A percentile compares a stretch with the other conserved stretches of the same genome.
These are phyloP conservation scores for Sternotherus odoratus DNA, from an alignment of 2,797 vertebrate species.

Conservation along the genomic window DNA sequence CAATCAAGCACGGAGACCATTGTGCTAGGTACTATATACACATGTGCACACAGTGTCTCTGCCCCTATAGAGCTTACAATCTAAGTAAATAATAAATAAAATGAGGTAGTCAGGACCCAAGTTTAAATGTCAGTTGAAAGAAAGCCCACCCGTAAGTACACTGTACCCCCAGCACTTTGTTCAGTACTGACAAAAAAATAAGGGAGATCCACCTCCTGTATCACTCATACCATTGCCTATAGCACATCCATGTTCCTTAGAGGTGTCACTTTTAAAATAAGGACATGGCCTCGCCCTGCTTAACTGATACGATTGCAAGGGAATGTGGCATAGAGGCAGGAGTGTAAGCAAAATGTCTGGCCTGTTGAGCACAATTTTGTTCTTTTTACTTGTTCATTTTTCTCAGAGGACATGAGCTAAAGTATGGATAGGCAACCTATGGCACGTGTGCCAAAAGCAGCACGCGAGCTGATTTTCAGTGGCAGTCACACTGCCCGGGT, in stretches of 20 bases:
- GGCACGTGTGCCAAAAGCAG: too few species aligned
- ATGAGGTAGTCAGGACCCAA: neutral
- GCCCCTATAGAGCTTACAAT: neutral
- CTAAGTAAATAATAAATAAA: neutral
- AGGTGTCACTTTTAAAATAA: neutral
- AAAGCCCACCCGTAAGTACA: neutral
- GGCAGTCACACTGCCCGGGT: too few species aligned
- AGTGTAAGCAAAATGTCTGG: conserved; percentile 1
- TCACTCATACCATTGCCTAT: neutral
- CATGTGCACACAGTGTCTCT: neutral
- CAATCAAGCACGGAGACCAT: neutral
- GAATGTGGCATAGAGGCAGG: neutral
- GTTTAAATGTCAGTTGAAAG: neutral
- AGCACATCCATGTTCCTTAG: neutral
- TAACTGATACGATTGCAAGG: neutral
- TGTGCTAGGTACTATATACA: neutral
- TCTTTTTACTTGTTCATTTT: conserved; percentile 18
- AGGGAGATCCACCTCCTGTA: fast-evolving
- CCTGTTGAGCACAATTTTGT: neutral
- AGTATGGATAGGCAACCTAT: neutral
- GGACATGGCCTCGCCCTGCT: neutral
- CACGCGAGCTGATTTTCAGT: too few species aligned
- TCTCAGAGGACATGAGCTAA: neutral
- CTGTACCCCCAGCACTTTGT: neutral
- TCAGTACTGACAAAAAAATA: neutral